These are phyloP conservation scores for Drosophila oshimai DNA, from an alignment of 1,140 invertebrate species.

Conservation along the genomic window DNA sequence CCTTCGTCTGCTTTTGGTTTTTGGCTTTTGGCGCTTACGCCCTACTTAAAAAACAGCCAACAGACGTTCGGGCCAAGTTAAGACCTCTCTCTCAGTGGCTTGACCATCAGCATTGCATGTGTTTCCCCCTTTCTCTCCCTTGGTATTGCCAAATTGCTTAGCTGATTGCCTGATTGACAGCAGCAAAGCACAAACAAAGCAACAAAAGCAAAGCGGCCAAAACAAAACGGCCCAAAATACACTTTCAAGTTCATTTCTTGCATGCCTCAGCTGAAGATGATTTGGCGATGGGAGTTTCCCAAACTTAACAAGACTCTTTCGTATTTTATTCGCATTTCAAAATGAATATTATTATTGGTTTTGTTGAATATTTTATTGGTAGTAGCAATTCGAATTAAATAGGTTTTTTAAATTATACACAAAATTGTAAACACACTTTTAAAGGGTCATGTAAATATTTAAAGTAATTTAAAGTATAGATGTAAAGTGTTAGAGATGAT, in stretches of 20 bases:
- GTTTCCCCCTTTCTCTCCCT: background rate
- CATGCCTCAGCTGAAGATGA: constrained; percentile 25
- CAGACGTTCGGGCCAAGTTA: constrained; percentile 11
- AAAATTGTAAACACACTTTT: too few species aligned
- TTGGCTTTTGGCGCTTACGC: constrained; percentile 48
- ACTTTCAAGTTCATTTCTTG: constrained; percentile 32
- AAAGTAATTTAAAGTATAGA: too few species aligned
- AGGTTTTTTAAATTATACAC: too few species aligned
- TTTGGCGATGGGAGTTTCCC: constrained; percentile 10
- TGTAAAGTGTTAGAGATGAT: too few species aligned
- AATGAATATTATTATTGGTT: too few species aligned
- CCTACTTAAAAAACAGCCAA: constrained; percentile 35
- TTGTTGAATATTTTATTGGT: too few species aligned
- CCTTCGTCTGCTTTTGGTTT: constrained; percentile 24
- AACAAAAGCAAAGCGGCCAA: background rate
- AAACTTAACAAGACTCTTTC: background rate
- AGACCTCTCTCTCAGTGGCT: constrained; percentile 4
- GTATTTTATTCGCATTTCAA: too few species aligned
- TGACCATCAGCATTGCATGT: constrained; percentile 45
- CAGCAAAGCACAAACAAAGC: constrained; percentile 6
- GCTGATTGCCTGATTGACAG: constrained; percentile 23
- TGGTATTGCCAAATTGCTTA: constrained; percentile 35
- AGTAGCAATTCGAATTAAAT: too few species aligned
- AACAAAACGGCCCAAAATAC: constrained; percentile 28
- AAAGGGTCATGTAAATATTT: too few species aligned